Evolutionary conservation across 2,888 invertebrate genomes (phyloP).

Genomic region (Agonopterix alstromeriana): DNA sequence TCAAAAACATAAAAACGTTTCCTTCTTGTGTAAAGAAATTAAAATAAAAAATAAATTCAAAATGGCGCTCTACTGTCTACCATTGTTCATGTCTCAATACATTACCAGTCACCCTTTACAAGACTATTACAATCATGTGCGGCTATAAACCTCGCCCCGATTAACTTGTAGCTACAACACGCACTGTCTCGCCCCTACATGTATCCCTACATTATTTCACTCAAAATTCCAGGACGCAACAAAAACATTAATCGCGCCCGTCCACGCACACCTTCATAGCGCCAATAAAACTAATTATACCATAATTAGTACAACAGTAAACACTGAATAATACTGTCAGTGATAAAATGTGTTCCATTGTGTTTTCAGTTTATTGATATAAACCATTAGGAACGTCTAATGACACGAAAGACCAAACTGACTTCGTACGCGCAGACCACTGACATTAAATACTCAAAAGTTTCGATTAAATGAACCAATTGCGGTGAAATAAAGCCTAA

Average conservation of each 20-base stretch:
- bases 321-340: constrained; percentile 40
- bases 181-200: constrained; percentile 27
- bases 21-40: neutral
- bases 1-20: too few relatives aligned
- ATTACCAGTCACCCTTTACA: constrained; percentile 48
- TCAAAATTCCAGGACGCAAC: constrained; percentile 48
- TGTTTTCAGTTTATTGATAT: constrained; percentile 1
- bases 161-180: constrained; percentile 37
- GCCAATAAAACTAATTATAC: constrained; percentile 37
- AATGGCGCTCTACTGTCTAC: constrained; percentile 15
- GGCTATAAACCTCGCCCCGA: constrained; percentile 43
- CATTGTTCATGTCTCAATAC: constrained; percentile 34
- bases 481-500: too few relatives aligned
- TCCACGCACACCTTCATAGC: constrained; percentile 40
- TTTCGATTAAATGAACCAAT: too few relatives aligned
- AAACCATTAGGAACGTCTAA: neutral
- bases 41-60: too few relatives aligned
- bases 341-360: neutral
- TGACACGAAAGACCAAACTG: neutral
- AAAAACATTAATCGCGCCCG: constrained; percentile 39
- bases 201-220: constrained; percentile 26
- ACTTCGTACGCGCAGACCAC: too few relatives aligned
- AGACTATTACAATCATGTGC: constrained; percentile 50
- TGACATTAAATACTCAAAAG: too few relatives aligned
- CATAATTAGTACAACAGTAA: constrained; percentile 32